Base-by-base conservation (phyloP, 2,888 invertebrate species). In the Epicampocera succincta region DNA sequence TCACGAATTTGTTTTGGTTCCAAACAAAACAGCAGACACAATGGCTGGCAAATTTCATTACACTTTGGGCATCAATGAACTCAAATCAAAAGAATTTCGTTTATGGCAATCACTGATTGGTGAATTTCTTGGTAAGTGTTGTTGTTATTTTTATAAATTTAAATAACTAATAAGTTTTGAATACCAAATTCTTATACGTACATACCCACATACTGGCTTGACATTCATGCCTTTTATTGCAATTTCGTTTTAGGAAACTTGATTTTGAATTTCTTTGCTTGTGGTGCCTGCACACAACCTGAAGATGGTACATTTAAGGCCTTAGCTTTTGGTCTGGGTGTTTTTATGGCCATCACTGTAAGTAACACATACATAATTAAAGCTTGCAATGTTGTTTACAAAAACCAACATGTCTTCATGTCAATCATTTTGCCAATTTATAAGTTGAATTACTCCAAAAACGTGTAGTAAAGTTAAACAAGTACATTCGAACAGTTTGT, bases 261-360 rank as follows among this genome's bases (percentile, higher is more conserved):
- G 83, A 92, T 98, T 65, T 92, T 98, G 86, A 97, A 97, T 88
- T 94, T 98, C 90, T 96, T 98, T 86, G 98, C 97, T 3, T 97
- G 97, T 89, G 97, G 96, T 5, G 93, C 97, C 11, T 94, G 94
- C 86, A 92, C 95, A 73, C 93, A 93, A 87, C 86, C 92, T 12
- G 92, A 92, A 29, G 78, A 91, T 84, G 91, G 89, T 61, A 91
- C 92, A 15, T 94, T 95, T 86, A 96, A 97, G 85, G 94, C 97
- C 0, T 92, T 98, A 48, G 93, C 96, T 21, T 98, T 98, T 90
- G 98, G 98, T 52, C 92, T 98, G 56, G 93, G 94, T n/a, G 95
- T 97, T 75, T 97, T 95, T 87, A 94, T 95, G 81, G 93, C 95
- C 85, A 95, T 96, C 40, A 96, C 96, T 91, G 95, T 95, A 89